Evolutionary conservation across 2,888 invertebrate species (phyloP).

Genomic region (Dicyrtoma fusca): DNA sequence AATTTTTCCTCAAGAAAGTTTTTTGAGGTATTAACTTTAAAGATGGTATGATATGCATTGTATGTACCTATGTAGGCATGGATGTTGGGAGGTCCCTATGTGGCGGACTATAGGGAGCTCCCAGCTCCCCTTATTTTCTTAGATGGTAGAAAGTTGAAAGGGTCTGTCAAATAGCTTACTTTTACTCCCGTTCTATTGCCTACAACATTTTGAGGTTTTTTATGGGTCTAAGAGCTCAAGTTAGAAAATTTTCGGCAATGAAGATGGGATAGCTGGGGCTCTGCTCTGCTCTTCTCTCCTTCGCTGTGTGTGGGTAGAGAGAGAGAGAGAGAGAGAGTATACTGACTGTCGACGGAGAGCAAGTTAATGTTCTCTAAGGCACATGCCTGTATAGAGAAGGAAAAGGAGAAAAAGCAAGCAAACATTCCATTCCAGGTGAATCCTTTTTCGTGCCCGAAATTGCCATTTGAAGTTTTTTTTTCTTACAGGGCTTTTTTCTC

Average conservation of each 20-base stretch:
- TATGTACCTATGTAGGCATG: too few relatives aligned
- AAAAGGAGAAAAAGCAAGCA: conserved; percentile 23
- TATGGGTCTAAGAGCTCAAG: conserved; percentile 18
- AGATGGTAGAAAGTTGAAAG: conserved; percentile 23
- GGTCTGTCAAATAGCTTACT: conserved; percentile 33
- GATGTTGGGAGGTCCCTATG: too few relatives aligned
- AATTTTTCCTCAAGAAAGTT: conserved; percentile 8
- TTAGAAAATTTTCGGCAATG: conserved; percentile 23
- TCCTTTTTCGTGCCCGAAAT: conserved; percentile 20
- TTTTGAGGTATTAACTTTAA: conserved; percentile 27
- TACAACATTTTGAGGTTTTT: conserved; percentile 19
- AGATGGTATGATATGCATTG: conserved; percentile 11
- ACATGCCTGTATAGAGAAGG: background rate
- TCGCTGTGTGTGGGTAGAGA: background rate
- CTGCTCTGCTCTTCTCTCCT: background rate
- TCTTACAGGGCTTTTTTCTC: background rate
- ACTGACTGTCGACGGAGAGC: too few relatives aligned
- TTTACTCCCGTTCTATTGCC: conserved; percentile 18
- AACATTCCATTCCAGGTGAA: conserved; percentile 35
- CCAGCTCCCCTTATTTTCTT: too few relatives aligned
- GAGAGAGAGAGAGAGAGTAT: too few relatives aligned
- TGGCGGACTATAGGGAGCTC: too few relatives aligned
- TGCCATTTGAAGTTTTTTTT: conserved; percentile 27
- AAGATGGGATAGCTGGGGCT: conserved; percentile 12
- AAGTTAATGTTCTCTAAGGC: too few relatives aligned